A percentile compares a stretch with the other conserved stretches of the same genome.
Evolutionary conservation across 2,888 invertebrate genomes (phyloP).

Genomic region (Agrochola circellaris): DNA sequence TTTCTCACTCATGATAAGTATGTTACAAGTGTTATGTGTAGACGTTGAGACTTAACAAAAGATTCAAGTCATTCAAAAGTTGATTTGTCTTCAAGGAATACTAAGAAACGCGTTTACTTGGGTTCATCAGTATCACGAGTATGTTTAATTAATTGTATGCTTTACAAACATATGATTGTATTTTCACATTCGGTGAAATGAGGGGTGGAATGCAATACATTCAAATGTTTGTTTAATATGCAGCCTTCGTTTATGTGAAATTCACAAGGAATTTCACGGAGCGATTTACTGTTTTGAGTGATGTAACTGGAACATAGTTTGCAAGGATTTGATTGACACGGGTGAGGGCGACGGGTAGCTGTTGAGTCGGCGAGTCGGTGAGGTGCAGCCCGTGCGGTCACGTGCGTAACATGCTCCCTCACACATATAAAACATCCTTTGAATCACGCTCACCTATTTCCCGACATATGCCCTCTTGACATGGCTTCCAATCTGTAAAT

Average conservation of each 20-base stretch:
- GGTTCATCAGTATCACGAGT: constrained; percentile 2
- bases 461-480: constrained; percentile 74
- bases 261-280: constrained; percentile 53
- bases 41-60: constrained; percentile 44
- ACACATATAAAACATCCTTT: constrained; percentile 73
- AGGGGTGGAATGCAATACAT: constrained; percentile 45
- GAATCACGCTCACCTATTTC: constrained; percentile 73
- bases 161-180: constrained; percentile 16
- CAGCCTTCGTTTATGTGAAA: constrained; percentile 46
- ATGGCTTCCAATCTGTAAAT: constrained; percentile 70
- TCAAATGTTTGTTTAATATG: constrained; percentile 50
- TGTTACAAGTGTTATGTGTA: constrained; percentile 42
- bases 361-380: constrained; percentile 49
- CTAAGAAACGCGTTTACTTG: constrained; percentile 14
- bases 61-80: constrained; percentile 36
- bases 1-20: constrained; percentile 61
- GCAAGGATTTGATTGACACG: constrained; percentile 80
- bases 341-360: constrained; percentile 67
- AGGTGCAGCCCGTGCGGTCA: constrained; percentile 60
- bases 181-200: constrained; percentile 16
- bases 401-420: constrained; percentile 64
- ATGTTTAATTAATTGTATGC: constrained; percentile 12
- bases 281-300: constrained; percentile 68
- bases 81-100: constrained; percentile 22
- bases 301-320: constrained; percentile 78